A percentile compares a stretch with the other conserved stretches of the same genome.
These are phyloP conservation scores for Eustalomyia histrio DNA, from an alignment of 2,888 invertebrate genomes.

Conservation along the genomic window DNA sequence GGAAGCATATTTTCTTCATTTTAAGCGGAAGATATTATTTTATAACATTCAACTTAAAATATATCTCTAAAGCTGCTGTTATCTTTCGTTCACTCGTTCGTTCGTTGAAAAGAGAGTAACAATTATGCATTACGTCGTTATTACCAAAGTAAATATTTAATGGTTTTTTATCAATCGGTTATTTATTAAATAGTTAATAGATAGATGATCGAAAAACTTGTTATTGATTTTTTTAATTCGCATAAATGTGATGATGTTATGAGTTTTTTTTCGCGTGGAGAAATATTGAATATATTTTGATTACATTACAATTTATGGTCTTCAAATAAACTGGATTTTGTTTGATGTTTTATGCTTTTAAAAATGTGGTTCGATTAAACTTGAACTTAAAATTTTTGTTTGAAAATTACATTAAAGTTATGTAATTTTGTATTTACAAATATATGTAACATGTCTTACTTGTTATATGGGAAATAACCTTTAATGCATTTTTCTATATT, in stretches of 20 bases:
- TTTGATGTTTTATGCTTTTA: slow-evolving; percentile 1
- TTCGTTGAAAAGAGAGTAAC: slow-evolving; percentile 5
- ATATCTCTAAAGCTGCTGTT: neutral
- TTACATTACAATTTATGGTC: slow-evolving; percentile 34
- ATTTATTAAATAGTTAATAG: neutral
- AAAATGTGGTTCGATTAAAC: slow-evolving; percentile 35
- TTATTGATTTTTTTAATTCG: slow-evolving; percentile 38
- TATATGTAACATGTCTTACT: neutral
- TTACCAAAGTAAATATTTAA: slow-evolving; percentile 20
- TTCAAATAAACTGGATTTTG: slow-evolving; percentile 40
- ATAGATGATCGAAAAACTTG: slow-evolving; percentile 4
- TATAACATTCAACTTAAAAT: slow-evolving; percentile 25
- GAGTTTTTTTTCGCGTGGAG: slow-evolving; percentile 16
- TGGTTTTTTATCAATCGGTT: slow-evolving; percentile 5
- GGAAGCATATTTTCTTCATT: slow-evolving; percentile 42
- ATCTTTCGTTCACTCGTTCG: no score
- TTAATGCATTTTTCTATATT: neutral
- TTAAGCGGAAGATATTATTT: slow-evolving; percentile 53
- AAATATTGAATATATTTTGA: slow-evolving; percentile 47
- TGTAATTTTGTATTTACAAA: neutral
- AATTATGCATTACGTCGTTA: slow-evolving; percentile 32
- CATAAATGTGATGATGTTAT: neutral
- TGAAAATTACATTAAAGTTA: slow-evolving; percentile 12
- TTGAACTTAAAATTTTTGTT: slow-evolving; percentile 39
- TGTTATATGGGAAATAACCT: slow-evolving; percentile 23